Base-by-base conservation (phyloP, 2,797 vertebrate genomes). In the Petrocephalus schoutedeni region DNA sequence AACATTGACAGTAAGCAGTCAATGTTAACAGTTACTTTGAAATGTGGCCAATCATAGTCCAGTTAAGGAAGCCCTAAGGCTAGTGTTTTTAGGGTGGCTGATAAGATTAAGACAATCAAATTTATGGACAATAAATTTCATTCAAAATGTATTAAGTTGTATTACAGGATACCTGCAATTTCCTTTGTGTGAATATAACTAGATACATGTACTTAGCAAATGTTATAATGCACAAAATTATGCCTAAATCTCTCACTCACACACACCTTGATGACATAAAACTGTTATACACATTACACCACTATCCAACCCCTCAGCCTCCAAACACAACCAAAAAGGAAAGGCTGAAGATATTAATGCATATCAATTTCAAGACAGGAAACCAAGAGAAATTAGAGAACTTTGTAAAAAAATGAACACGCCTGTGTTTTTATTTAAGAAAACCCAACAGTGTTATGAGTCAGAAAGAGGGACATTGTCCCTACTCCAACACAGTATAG, bases 391-490 rank as follows among this genome's bases (percentile, higher is more conserved):
- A 86, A 28, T n/a, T 32, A 86, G 32, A 86, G 16, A 59, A 23
- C 54, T 8, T 23, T 85, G 10, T 41, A 41, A 58, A 86, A 77
- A 83, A 86, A 86, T 21, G 1, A 61, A 61, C 58, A n/a, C 58
- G 6, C 83, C 83, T 85, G 82, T 57, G 82, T 19, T 28, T 21
- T 86, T 86, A 86, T 86, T 86, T 86, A 86, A 86, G 85, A 86
- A 86, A 86, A 86, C 85, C 51, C 56, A 86, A 86, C 83, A 85
- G 85, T 86, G 85, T 58, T 84, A 86, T 36, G 85, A 58, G 53
- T 86, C 85, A 86, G 56, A 36, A 59, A 4, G 36, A 57, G 57
- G 58, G 51, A 85, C 58, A 36, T 53, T 21, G 87, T n/a, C 82
- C 87, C 82, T 64, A 61, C 23, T 85, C 57, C 82, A 88, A 88